A percentile compares a stretch with the other conserved stretches of the same genome.
These are phyloP conservation scores for Halichondria panicea DNA, from an alignment of 37 sponge, comb jelly and placozoan species.

Conservation along the genomic window DNA sequence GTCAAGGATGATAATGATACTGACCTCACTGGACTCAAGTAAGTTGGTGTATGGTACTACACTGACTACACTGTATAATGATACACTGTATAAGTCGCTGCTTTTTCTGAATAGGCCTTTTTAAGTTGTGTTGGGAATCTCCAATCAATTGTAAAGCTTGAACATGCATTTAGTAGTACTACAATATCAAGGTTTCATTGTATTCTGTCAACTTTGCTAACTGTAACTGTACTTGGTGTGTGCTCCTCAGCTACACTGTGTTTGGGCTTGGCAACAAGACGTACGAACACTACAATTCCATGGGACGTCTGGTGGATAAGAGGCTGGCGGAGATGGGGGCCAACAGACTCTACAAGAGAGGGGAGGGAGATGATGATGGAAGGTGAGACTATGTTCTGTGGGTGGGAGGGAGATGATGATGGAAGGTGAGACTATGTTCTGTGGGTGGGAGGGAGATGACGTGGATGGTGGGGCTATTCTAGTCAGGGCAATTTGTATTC, in stretches of 20 bases:
- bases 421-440: slow-evolving; percentile 73
- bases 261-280: slow-evolving; percentile 99
- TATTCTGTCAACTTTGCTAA: background rate
- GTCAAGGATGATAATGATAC: slow-evolving; percentile 55
- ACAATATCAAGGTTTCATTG: too few species aligned
- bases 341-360: slow-evolving; percentile 65
- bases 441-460: slow-evolving; percentile 97
- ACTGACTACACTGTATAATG: too few species aligned
- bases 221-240: background rate
- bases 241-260: slow-evolving; percentile 56
- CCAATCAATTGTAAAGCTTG: too few species aligned
- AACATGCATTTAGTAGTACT: too few species aligned
- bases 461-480: slow-evolving; percentile 81
- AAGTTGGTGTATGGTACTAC: too few species aligned
- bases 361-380: slow-evolving; percentile 96
- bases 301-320: slow-evolving; percentile 85
- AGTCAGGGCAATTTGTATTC: too few species aligned
- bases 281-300: slow-evolving; percentile 94
- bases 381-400: slow-evolving; percentile 76
- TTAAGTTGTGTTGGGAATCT: too few species aligned
- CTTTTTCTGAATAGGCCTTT: too few species aligned
- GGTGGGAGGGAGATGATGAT: slow-evolving; percentile 98
- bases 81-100: too few species aligned
- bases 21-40: slow-evolving; percentile 55
- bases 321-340: slow-evolving; percentile 76